Evolutionary conservation across 2,888 invertebrate species (phyloP), one percentile per base, ranked within the genome.

Genomic region (Gandaritis pyraliata): DNA sequence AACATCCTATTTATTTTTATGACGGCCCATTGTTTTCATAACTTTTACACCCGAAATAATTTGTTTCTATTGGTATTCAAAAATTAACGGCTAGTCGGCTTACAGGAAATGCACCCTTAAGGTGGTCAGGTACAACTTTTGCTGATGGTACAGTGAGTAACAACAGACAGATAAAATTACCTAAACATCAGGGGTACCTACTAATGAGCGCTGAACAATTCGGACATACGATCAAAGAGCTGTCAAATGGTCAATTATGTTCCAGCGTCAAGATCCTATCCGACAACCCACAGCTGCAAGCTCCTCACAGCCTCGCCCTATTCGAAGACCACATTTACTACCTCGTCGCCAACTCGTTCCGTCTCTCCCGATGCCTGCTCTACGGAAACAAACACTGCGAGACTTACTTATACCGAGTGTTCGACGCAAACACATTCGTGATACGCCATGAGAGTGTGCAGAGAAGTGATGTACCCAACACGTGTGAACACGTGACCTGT

Each of bases 321-420:
- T 96, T 95, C 80, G 97, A 97, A 78, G 95, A 96, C 80, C 91
- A 95, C 67, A 86, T 97, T 0, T 98, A 96, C 83, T 97, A 96
- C 92, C 82, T 95, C 0, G 93, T 90, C 4, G 87, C 90, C 0
- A 92, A 93, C 50, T 83, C 93, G 0, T 93, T 93, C 47, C 90
- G 92, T 18, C 86, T 96, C 33, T 88, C 88, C 15, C 94, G 94
- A 58, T 96, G 95, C 73, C 85, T 86, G n/a, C 82, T 95, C 38
- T 94, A 90, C 68, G 94, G 93, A 0, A 66, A 81, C 6, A 86
- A 82, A 33, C 74, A 71, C 1, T 95, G 95, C 73, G 80, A 84
- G 66, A 77, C 80, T 0, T 86, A 79, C 69, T 75, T 83, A 12
- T 93, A 94, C 3, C 83, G 93, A 7, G 65, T 82, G 0, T 80